Conservation (phyloP, 2,888 invertebrate genomes). For the Ormyrus rosae region DNA sequence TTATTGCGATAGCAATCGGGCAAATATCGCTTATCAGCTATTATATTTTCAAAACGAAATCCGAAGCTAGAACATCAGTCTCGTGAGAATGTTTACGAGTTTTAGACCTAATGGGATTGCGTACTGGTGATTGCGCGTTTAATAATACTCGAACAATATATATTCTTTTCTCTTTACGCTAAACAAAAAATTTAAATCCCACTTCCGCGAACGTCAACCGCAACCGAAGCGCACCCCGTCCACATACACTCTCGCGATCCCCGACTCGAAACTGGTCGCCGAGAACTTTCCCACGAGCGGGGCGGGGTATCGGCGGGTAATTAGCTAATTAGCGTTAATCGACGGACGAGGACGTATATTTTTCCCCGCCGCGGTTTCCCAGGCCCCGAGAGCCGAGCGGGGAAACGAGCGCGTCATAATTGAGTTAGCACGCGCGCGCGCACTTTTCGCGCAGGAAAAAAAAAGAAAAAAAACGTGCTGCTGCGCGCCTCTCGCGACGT, state of each 20-base stretch:
- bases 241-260: no score
- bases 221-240: no score
- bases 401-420: constrained; percentile 75
- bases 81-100: no score
- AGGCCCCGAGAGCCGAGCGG: constrained; percentile 60
- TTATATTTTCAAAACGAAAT: background rate
- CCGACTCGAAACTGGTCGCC: no score
- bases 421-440: constrained; percentile 70
- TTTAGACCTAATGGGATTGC: background rate
- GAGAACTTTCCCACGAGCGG: background rate
- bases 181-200: no score
- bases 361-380: constrained; percentile 66
- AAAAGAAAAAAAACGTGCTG: background rate
- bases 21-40: background rate
- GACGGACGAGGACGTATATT: constrained; percentile 68
- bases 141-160: constrained; percentile 5
- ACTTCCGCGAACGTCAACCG: no score
- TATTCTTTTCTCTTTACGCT: background rate
- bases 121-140: background rate
- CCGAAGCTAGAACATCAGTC: no score
- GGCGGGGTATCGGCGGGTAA: constrained; percentile 67
- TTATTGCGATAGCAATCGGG: no score
- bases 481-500: background rate
- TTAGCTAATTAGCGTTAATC: constrained; percentile 75
- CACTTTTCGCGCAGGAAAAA: constrained; percentile 33